Conservation (phyloP, 2,888 invertebrate species). For the Epiblema foenella region DNA sequence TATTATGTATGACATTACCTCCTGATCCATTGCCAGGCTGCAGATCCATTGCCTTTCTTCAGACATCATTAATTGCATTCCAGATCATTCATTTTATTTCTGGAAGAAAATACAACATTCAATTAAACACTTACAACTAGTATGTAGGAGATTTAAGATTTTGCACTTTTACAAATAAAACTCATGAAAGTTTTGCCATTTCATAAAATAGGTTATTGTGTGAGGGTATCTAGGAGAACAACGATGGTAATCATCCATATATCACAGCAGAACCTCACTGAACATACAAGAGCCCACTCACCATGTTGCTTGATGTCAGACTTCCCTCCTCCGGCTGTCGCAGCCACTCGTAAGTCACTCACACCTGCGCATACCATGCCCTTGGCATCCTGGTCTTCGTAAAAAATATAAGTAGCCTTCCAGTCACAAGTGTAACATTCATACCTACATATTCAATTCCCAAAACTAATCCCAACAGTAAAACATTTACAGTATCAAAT, state of each 20-base stretch:
- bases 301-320: constrained; percentile 46
- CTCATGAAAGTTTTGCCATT: constrained; percentile 1
- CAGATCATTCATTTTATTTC: constrained; percentile 6
- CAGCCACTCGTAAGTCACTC: constrained; percentile 58
- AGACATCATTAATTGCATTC: constrained; percentile 6
- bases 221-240: neutral
- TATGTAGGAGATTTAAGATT: too few species aligned
- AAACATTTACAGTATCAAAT: constrained; percentile 8
- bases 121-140: neutral
- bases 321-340: constrained; percentile 51
- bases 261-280: constrained; percentile 38
- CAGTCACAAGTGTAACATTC: constrained; percentile 60
- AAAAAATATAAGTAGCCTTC: constrained; percentile 48
- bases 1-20: constrained; percentile 6
- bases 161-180: neutral
- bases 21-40: neutral
- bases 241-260: constrained; percentile 38
- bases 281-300: constrained; percentile 41
- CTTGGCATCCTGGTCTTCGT: constrained; percentile 51
- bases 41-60: neutral
- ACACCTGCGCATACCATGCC: constrained; percentile 57
- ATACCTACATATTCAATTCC: constrained; percentile 45
- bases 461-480: constrained; percentile 8
- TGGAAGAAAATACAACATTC: constrained; percentile 6
- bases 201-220: neutral